A percentile compares a stretch with the other conserved stretches of the same genome.
These are phyloP conservation scores for Dolichomitus sp. DNA, from an alignment of 2,888 invertebrate genomes.

Conservation along the genomic window DNA sequence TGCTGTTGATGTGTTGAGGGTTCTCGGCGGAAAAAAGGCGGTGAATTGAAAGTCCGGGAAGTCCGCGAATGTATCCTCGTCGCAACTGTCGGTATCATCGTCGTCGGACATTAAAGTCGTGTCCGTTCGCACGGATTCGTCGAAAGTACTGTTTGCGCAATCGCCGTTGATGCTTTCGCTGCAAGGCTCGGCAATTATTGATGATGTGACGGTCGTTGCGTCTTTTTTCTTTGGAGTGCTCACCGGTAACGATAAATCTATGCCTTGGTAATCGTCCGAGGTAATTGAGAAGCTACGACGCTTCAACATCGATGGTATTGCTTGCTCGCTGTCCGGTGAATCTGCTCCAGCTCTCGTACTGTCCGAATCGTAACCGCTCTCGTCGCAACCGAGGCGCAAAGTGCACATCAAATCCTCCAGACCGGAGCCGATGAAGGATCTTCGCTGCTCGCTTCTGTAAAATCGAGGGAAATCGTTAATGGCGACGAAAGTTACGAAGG, in stretches of 20 bases:
- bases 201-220: not conserved
- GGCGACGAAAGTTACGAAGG: not conserved
- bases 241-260: conserved; percentile 75
- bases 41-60: conserved; percentile 63
- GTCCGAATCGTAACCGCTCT: conserved; percentile 89
- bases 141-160: conserved; percentile 49
- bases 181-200: not conserved
- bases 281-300: conserved; percentile 79
- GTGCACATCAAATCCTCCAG: conserved; percentile 83
- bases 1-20: not conserved
- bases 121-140: conserved; percentile 70
- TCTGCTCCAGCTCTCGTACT: conserved; percentile 87
- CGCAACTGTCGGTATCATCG: conserved; percentile 78
- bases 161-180: not conserved
- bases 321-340: conserved; percentile 86
- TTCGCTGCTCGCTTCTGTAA: conserved; percentile 69
- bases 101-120: conserved; percentile 74
- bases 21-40: conserved; percentile 8
- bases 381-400: conserved; percentile 86
- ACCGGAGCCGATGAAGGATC: conserved; percentile 70
- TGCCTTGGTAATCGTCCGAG: conserved; percentile 80
- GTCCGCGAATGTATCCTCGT: conserved; percentile 74
- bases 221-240: conserved; percentile 62
- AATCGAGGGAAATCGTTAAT: conserved; percentile 21
- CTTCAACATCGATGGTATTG: conserved; percentile 70